Evolutionary conservation across 2,888 invertebrate genomes (phyloP).

Genomic region (Zaprionus lineosus): DNA sequence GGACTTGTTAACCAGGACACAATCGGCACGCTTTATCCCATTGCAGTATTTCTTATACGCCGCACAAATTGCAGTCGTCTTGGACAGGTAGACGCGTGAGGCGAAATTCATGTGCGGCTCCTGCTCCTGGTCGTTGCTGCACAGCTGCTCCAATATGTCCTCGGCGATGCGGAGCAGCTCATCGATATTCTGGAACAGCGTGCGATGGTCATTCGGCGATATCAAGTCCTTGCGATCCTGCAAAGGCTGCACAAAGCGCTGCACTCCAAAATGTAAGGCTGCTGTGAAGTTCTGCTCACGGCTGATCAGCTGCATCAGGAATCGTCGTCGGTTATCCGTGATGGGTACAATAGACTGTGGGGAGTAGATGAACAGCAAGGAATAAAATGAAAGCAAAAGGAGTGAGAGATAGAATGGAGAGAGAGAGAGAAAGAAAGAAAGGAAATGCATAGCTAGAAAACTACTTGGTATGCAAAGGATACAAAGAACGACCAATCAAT

Average conservation of each 20-base stretch:
- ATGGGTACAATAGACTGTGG: conserved; percentile 82
- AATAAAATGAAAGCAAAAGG: too few species aligned
- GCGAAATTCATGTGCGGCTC: conserved; percentile 87
- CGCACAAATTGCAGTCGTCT: conserved; percentile 88
- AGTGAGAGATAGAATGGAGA: neutral
- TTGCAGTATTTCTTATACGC: conserved; percentile 92
- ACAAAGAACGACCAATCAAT: too few species aligned
- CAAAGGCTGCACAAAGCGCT: conserved; percentile 90
- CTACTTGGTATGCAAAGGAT: too few species aligned
- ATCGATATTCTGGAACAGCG: conserved; percentile 92
- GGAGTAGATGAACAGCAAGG: neutral
- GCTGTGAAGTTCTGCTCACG: conserved; percentile 91
- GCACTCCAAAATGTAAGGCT: conserved; percentile 90
- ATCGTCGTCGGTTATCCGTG: conserved; percentile 86
- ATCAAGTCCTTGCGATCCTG: conserved; percentile 90
- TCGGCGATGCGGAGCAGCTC: conserved; percentile 90
- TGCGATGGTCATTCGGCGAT: conserved; percentile 89
- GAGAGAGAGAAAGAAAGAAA: neutral
- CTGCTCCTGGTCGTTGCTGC: conserved; percentile 87
- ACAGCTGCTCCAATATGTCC: conserved; percentile 89
- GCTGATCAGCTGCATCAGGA: conserved; percentile 89
- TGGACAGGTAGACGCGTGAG: conserved; percentile 88
- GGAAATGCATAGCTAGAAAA: too few species aligned
- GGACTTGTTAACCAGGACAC: conserved; percentile 90
- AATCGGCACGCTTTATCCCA: conserved; percentile 92